phyloP scores from a whole-genome alignment of 2,797 vertebrate genomes.

The Darevskia nairensis region DNA sequence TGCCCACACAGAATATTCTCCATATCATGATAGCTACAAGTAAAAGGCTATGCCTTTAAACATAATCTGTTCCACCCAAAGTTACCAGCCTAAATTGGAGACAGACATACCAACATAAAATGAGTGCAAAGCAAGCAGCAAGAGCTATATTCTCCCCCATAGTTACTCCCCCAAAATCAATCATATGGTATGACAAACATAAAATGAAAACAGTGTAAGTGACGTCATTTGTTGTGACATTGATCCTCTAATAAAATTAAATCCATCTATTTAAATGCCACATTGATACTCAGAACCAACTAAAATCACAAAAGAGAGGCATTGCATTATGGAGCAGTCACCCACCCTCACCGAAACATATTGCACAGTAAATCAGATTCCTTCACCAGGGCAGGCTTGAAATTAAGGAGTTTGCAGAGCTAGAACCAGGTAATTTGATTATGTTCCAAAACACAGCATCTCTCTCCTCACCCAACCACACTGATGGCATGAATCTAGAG shows the following conservation, averaged over 20 bases:
- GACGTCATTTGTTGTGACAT: constrained; percentile 19
- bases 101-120: constrained; percentile 13
- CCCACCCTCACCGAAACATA: not conserved
- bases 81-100: constrained; percentile 20
- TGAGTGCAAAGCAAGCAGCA: constrained; percentile 9
- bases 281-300: constrained; percentile 47
- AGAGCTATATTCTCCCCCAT: constrained; percentile 6
- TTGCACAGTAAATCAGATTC: constrained; percentile 44
- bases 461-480: constrained; percentile 45
- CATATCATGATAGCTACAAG: not conserved
- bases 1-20: not conserved
- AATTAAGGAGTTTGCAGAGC: constrained; percentile 51
- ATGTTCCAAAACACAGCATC: constrained; percentile 52
- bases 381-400: constrained; percentile 49
- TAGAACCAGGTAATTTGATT: constrained; percentile 55
- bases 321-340: constrained; percentile 35
- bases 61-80: constrained; percentile 29
- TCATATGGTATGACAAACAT: constrained; percentile 19
- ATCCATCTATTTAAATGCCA: constrained; percentile 44
- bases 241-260: constrained; percentile 36
- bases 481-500: constrained; percentile 48
- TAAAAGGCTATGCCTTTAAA: constrained; percentile 15
- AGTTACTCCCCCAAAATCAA: constrained; percentile 21
- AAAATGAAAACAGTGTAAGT: not conserved
- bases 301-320: constrained; percentile 17